Evolutionary conservation across 1,140 invertebrate species (phyloP), one percentile per base, ranked within the genome.

Genomic region (Atta texana): DNA sequence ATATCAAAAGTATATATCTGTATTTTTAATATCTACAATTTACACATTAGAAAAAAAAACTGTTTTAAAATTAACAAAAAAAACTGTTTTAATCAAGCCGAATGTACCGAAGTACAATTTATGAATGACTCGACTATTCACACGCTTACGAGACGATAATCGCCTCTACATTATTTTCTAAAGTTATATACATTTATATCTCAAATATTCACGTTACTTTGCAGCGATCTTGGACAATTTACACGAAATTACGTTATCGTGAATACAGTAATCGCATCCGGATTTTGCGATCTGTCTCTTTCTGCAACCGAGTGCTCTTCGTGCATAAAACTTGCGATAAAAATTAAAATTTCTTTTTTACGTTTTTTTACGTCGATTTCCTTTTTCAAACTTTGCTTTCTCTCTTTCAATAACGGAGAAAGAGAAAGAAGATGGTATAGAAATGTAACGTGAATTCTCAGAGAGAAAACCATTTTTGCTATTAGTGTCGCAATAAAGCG

Each of bases 321-420:
- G 12, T 28, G 28, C 76, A 7, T 51, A 64, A 64, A 59, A 53
- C 66, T 82, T 72, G 68, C 68, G 85, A 49, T 72, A 64, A 63
- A 87, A 87, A 69, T 86, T 81, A 81, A 86, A 71, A 69, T 76
- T n/a, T 81, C 12, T 10, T 44, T 10, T 44, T 81, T 86, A 51
- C 53, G 53, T 71, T 59, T 44, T 44, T n/a, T 61, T 80, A 53
- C 28, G 39, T 51, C 51, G 14, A 28, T 21, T 44, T 49, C 74
- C 39, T 63, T 49, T 75, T 74, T 76, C 34, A 49, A 34, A 16
- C 18, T 34, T n/a, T 21, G 1, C n/a, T 14, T 68, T 82, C 39
- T 44, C 39, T 44, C 39, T 59, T 28, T 61, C 39, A 14, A 28
- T 69, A 24, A 51, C 14, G 44, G 39, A 66, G n/a, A 34, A 28